Base-by-base conservation (phyloP, 2,113 vertebrate species). In the Ictalurus furcatus region DNA sequence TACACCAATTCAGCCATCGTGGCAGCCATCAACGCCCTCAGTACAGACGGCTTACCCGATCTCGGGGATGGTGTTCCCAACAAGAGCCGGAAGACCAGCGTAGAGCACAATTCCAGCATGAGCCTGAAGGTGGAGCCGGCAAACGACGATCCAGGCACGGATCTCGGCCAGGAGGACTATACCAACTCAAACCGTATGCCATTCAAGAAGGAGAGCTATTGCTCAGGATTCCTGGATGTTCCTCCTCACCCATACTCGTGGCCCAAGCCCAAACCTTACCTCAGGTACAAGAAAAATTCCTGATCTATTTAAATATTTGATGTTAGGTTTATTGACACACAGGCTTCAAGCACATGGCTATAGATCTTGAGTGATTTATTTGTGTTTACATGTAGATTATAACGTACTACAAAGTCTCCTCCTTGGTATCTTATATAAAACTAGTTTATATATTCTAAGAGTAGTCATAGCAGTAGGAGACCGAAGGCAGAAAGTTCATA, bases 1-100 rank as follows among this genome's bases (percentile, higher is more conserved):
- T 99, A 98, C 91, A 98, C 98, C 93, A 99, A 98, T 95, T 98
- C 97, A 0, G 98, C 98, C 89, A 99, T 99, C 0, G 98, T 99
- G 0, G 98, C 97, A 0, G 98, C 98, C 94, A 99, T 99, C 93
- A 99, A 99, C 0, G 98, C 98, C 25, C 97, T 99, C 40, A 98
- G 97, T 95, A 99, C 98, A 0, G 98, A 99, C 89, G 94, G 97
- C 92, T 93, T 97, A 80, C 95, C 97, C 0, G 98, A 99, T 87
- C 95, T 98, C 94, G 96, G 95, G 0, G 97, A 97, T 0, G 98
- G 97, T 1, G 97, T 99, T 92, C 98, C 98, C 6, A 89, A 97
- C 91, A 99, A 99, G 94, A 96, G 98, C 0, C 96, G 98, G 76
- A 98, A 97, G 94, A 99, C 98, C 0, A 94, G 96, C 88, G 91